Base-by-base conservation (phyloP, 64 coral and sea anemone genomes). In the Dendrophyllia cribrosa region DNA sequence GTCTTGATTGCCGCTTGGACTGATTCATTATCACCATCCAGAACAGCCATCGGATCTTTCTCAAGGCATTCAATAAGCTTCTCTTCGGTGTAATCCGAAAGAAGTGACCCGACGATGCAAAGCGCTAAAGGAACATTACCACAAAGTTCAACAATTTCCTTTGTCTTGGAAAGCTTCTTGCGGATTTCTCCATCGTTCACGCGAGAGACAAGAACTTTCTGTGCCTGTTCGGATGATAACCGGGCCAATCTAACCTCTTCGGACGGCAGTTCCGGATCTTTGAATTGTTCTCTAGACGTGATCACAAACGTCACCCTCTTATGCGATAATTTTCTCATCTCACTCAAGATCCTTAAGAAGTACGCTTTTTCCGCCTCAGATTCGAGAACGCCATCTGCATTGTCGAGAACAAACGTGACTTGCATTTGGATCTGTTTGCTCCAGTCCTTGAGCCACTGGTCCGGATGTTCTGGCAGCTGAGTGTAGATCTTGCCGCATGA, bases 101-200 rank as follows among this genome's bases (percentile, higher is more conserved):
- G 78, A 47, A 85, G 79, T 25, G 89, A 49, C 9, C 89, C 67
- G 17, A 83, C 67, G 5, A 85, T 67, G 63, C 66, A 63, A 1
- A 91, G 89, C 12, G 89, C 78, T 58, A 91, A 62, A 11, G 89
- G 89, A 17, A 83, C 79, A 83, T 59, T 7, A 50, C 78, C 89
- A 44, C 89, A 91, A 53, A 91, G 89, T 15, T 91, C 58, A 25
- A 75, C 19, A 15, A 72, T 24, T 13, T 59, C 16, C 4, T 83
- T 26, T 4, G 69, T 21, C 23, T 19, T 43, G 13, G 4, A 60
- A 64, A 56, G 45, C 17, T 59, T 26, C 9, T 73, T 17, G 34
- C 49, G 26, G 1, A 46, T 9, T 0, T 55, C 67, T 25, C 15
- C 25, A 7, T 58, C 43, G 24, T 44, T 53, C 7, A 70, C 63